phyloP scores from a whole-genome alignment of 2,888 invertebrate species.

The Venusia cambrica region DNA sequence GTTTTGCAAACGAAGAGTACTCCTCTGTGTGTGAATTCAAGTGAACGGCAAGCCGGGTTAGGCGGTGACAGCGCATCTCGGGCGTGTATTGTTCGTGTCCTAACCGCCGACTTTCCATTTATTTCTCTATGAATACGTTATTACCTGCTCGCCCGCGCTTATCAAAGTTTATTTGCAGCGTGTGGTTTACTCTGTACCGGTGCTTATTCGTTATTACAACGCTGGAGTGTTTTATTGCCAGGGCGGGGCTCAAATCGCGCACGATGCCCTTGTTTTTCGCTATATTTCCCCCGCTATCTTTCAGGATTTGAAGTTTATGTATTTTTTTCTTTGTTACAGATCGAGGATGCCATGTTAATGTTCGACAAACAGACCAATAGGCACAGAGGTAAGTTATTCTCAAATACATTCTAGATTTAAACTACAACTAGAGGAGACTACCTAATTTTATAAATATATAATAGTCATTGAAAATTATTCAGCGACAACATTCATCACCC shows the following conservation, averaged over 20 bases:
- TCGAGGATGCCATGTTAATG: constrained; percentile 99
- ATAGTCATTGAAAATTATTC: constrained; percentile 10
- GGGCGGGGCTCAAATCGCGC: constrained; percentile 74
- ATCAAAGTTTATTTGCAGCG: constrained; percentile 81
- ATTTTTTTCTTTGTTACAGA: constrained; percentile 87
- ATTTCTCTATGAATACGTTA: constrained; percentile 82
- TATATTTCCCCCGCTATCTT: constrained; percentile 61
- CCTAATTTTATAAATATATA: not conserved
- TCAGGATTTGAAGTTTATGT: constrained; percentile 64
- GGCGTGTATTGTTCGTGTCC: constrained; percentile 74
- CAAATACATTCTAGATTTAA: constrained; percentile 1
- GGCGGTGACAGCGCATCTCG: constrained; percentile 71
- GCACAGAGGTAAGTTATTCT: constrained; percentile 93
- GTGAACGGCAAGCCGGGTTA: constrained; percentile 45
- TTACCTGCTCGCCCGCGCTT: constrained; percentile 81
- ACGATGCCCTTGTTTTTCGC: constrained; percentile 71
- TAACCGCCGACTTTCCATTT: constrained; percentile 81
- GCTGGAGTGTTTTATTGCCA: constrained; percentile 78
- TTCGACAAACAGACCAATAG: constrained; percentile 99
- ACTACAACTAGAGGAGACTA: no score
- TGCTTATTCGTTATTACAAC: constrained; percentile 81
- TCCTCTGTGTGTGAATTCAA: constrained; percentile 65
- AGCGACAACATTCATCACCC: constrained; percentile 30
- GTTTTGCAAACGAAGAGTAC: constrained; percentile 61
- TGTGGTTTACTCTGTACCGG: constrained; percentile 80